Conservation (phyloP, 2,113 vertebrate species). For the Tretioscincus oriximinensis region DNA sequence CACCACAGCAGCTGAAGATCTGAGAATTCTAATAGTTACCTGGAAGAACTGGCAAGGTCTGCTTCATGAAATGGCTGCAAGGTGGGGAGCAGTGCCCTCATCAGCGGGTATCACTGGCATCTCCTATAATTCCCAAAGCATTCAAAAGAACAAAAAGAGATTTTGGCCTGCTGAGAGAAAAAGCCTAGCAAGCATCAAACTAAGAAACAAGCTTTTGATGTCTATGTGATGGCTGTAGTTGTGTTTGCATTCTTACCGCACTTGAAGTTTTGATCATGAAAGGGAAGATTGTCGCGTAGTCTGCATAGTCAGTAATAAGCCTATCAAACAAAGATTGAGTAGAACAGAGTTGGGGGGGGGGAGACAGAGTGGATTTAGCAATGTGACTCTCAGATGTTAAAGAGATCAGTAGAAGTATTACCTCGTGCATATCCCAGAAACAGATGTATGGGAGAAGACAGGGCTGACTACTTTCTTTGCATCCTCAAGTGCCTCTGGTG, state of each 20-base stretch:
- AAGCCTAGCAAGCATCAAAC: slow-evolving; percentile 51
- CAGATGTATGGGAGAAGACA: not conserved
- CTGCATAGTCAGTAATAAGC: slow-evolving; percentile 50
- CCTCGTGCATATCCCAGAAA: not conserved
- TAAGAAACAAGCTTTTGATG: slow-evolving; percentile 63
- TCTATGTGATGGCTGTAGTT: slow-evolving; percentile 31
- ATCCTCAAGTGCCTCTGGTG: not conserved
- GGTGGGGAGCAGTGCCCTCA: slow-evolving; percentile 34
- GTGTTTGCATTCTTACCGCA: slow-evolving; percentile 41
- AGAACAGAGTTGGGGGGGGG: slow-evolving; percentile 35
- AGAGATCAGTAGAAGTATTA: slow-evolving; percentile 31
- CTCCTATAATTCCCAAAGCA: slow-evolving; percentile 41
- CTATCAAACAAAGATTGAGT: slow-evolving; percentile 40
- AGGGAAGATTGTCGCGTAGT: slow-evolving; percentile 42
- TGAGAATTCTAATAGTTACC: slow-evolving; percentile 32
- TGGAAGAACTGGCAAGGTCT: slow-evolving; percentile 26
- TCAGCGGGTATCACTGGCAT: slow-evolving; percentile 42
- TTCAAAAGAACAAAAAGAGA: slow-evolving; percentile 60
- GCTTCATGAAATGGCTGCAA: slow-evolving; percentile 29
- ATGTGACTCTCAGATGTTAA: slow-evolving; percentile 14
- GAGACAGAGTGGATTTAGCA: slow-evolving; percentile 29
- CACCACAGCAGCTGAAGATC: slow-evolving; percentile 31
- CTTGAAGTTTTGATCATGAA: slow-evolving; percentile 50
- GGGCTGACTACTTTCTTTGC: not conserved
- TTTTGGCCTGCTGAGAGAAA: slow-evolving; percentile 36